phyloP scores from a whole-genome alignment of 2,113 vertebrate species.

The Prionailurus bengalensis region DNA sequence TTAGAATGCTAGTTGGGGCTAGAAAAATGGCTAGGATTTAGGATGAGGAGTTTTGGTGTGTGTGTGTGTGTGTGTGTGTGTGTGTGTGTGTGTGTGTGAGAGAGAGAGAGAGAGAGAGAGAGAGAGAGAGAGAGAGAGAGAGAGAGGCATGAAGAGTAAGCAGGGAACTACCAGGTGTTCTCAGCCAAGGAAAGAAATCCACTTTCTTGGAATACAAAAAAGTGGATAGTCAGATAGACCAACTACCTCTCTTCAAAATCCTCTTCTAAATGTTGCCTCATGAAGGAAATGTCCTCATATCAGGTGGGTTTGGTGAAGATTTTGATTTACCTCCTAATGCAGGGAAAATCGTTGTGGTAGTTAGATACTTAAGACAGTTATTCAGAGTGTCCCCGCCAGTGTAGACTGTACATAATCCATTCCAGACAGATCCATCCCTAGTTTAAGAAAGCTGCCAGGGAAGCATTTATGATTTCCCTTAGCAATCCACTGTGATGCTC shows the following conservation, averaged over 20 bases:
- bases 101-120: too few species aligned
- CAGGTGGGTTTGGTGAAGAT: neutral
- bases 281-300: neutral
- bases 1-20: neutral
- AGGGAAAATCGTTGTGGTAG: constrained; percentile 3
- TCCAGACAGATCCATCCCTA: neutral
- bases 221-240: neutral
- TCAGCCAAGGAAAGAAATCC: constrained; percentile 6
- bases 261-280: constrained; percentile 25
- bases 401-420: neutral
- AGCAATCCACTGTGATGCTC: neutral
- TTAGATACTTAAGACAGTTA: neutral
- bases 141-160: neutral
- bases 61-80: neutral
- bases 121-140: neutral
- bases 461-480: neutral
- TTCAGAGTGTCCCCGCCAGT: neutral
- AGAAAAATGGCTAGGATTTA: neutral
- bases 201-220: neutral
- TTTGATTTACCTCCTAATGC: constrained; percentile 41
- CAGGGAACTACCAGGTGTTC: neutral
- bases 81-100: neutral
- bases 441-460: constrained; percentile 1
- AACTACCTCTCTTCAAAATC: constrained; percentile 11
- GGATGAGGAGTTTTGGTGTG: neutral